Evolutionary conservation across 2,888 invertebrate species (phyloP), one percentile per base, ranked within the genome.

Genomic region (Gastracanthus pulcherrimus): DNA sequence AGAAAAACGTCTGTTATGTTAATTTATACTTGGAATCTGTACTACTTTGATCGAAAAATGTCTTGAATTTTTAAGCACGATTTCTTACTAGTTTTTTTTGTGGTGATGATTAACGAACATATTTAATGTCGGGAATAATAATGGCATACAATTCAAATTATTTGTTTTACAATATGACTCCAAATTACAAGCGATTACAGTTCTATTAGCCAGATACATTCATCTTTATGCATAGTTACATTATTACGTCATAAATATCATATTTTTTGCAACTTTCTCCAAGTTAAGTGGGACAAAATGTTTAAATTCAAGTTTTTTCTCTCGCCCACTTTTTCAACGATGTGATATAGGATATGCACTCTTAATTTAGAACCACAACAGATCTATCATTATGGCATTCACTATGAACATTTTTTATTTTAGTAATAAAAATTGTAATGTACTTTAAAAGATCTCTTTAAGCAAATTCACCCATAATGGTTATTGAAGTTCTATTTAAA

Each of bases 201-300:
- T 19, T 19, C 48, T n/a, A 48, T 48, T 19, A 48, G n/a, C 1
- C 19, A 6, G 48, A 19, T 19, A 7, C 19, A 16, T 45, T 16
- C 45, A 4, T 16, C n/a, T n/a, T 45, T 45, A 16, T 45, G 13
- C 19, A 19, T 19, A 48, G n/a, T 19, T 19, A 48, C 19, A 19
- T 45, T 19, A 31, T 69, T 76, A 48, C 45, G 16, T 69, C 67
- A 45, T 69, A 76, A 60, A 69, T 5, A 11, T 38, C 19, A 34
- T 23, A 4, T 76, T 58, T 76, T 69, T 60, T 41, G 45, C 58
- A 11, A 69, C 76, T 76, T 76, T 76, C 76, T 69, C 76, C 66
- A n/a, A 29, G 23, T 66, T 55, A 76, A 76, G 29, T 5, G 19
- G 76, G 76, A 60, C 69, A 23, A 19, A 51, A 60, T 45, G 41